Conservation (phyloP, 2,888 invertebrate genomes). For the Protodeltote pygarga region DNA sequence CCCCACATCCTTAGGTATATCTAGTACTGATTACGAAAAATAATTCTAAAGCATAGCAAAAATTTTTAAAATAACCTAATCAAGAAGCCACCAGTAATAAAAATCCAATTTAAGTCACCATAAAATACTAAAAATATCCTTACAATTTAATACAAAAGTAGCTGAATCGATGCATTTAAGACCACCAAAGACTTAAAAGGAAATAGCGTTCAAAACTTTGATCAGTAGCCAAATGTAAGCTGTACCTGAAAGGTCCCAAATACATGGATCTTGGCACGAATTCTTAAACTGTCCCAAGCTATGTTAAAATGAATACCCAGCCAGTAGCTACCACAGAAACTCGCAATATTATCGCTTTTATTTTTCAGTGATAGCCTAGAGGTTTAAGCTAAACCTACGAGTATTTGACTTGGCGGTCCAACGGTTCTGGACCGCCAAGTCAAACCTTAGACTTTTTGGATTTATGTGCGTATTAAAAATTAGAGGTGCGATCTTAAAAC, state of each 20-base stretch:
- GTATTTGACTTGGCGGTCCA: no score
- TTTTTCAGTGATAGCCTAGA: slow-evolving; percentile 6
- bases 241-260: slow-evolving; percentile 67
- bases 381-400: no score
- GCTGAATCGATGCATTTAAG: slow-evolving; percentile 52
- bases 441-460: no score
- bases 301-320: slow-evolving; percentile 57
- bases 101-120: slow-evolving; percentile 5
- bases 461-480: no score
- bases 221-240: slow-evolving; percentile 75
- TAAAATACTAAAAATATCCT: slow-evolving; percentile 20
- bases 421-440: no score
- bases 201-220: slow-evolving; percentile 64
- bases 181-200: slow-evolving; percentile 59
- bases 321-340: slow-evolving; percentile 14
- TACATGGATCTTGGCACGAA: slow-evolving; percentile 76
- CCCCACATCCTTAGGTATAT: no score
- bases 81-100: background rate
- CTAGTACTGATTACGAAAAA: no score
- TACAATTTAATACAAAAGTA: slow-evolving; percentile 46
- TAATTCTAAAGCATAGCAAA: no score
- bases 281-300: slow-evolving; percentile 67
- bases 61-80: no score
- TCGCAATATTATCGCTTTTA: slow-evolving; percentile 7
- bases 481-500: no score